phyloP scores from a whole-genome alignment of 2,797 vertebrate genomes.

The Trachops cirrhosus region DNA sequence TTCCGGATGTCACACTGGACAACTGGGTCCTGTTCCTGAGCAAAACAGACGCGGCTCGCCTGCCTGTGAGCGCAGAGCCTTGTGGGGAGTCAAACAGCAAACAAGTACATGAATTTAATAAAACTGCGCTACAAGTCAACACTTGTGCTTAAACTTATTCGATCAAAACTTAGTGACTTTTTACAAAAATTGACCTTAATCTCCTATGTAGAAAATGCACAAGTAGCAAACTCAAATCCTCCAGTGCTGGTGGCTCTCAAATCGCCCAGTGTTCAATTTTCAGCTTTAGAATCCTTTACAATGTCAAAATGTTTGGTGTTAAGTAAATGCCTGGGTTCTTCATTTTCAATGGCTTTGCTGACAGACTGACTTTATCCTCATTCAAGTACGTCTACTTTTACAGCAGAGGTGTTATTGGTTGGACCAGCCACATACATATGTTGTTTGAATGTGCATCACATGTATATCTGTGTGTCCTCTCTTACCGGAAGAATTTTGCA shows the following conservation, averaged over 20 bases:
- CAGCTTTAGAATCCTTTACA: not conserved
- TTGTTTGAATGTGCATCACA: not conserved
- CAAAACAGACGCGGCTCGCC: not conserved
- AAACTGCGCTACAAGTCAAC: not conserved
- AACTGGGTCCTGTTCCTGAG: not conserved
- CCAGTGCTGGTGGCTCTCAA: not conserved
- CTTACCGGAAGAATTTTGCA: slow-evolving; percentile 53
- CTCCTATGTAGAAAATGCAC: not conserved
- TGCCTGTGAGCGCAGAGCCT: not conserved
- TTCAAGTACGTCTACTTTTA: slow-evolving; percentile 35
- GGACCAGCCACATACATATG: slow-evolving; percentile 2
- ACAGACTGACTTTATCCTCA: slow-evolving; percentile 58
- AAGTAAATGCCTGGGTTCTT: not conserved
- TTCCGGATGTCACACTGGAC: not conserved
- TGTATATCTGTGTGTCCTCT: not conserved
- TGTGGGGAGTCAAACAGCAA: not conserved
- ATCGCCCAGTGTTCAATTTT: not conserved
- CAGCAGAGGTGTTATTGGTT: slow-evolving; percentile 42
- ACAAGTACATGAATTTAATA: too few species aligned
- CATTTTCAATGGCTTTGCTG: slow-evolving; percentile 44
- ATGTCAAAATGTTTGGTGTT: not conserved
- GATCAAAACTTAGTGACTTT: not conserved
- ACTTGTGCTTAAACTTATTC: not conserved
- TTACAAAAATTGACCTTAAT: not conserved
- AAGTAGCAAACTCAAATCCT: not conserved